Percentiles rank a stretch among this genome's conserved stretches.
These are phyloP conservation scores for Agapetus fuscipes DNA, from an alignment of 2,888 invertebrate species.

Conservation along the genomic window DNA sequence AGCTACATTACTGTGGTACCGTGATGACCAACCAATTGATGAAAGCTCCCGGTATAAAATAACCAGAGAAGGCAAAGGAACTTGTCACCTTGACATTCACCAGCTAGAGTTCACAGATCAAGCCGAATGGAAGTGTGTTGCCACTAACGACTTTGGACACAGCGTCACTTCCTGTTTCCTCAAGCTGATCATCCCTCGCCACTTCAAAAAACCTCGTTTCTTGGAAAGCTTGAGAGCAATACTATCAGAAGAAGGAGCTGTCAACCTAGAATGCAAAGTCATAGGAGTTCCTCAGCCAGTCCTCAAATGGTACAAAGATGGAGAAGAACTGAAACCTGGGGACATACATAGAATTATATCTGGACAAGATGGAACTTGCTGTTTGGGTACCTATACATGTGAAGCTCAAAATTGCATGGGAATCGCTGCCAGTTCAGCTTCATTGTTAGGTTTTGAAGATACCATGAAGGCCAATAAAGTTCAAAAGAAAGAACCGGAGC, in stretches of 20 bases:
- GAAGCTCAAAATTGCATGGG: slow-evolving; percentile 90
- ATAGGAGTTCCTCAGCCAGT: slow-evolving; percentile 84
- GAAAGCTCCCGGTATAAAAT: slow-evolving; percentile 55
- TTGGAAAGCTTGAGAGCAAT: slow-evolving; percentile 77
- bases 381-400: slow-evolving; percentile 83
- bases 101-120: slow-evolving; percentile 74
- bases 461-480: slow-evolving; percentile 43
- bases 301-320: slow-evolving; percentile 91
- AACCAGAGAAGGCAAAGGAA: slow-evolving; percentile 58
- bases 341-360: slow-evolving; percentile 87
- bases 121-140: slow-evolving; percentile 88
- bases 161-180: slow-evolving; percentile 81
- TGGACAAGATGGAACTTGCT: slow-evolving; percentile 83
- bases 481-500: slow-evolving; percentile 39
- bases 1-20: slow-evolving; percentile 77
- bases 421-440: slow-evolving; percentile 78
- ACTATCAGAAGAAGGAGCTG: slow-evolving; percentile 79
- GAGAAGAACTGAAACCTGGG: slow-evolving; percentile 78
- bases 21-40: slow-evolving; percentile 73
- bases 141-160: slow-evolving; percentile 81
- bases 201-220: slow-evolving; percentile 82
- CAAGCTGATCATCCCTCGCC: slow-evolving; percentile 74
- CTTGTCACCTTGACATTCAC: slow-evolving; percentile 62
- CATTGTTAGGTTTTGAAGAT: slow-evolving; percentile 80
- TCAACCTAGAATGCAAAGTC: slow-evolving; percentile 86